These are phyloP conservation scores for Neofelis nebulosa DNA, from an alignment of 2,113 vertebrate genomes.

Conservation along the genomic window DNA sequence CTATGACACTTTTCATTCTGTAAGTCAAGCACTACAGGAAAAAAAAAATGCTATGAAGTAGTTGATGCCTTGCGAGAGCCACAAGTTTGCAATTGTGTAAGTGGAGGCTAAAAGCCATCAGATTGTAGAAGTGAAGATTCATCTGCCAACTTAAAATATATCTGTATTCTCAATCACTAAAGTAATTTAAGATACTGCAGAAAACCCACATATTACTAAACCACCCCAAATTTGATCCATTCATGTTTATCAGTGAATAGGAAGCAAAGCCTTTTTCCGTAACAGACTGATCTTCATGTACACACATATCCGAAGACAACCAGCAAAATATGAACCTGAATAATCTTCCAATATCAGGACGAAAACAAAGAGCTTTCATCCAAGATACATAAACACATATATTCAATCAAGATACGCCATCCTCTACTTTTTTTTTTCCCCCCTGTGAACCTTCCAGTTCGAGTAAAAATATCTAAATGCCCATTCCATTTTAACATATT, in stretches of 20 bases:
- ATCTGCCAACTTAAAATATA: neutral
- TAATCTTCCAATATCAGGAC: slow-evolving; percentile 23
- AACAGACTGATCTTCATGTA: neutral
- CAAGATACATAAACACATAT: neutral
- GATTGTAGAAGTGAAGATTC: neutral
- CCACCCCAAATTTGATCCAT: neutral
- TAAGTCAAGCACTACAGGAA: neutral
- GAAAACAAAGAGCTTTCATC: neutral
- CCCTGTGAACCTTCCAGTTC: neutral
- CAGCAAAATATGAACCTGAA: neutral
- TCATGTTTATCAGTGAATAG: neutral
- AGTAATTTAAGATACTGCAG: neutral
- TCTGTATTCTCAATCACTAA: neutral
- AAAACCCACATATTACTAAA: neutral
- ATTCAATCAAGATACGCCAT: neutral
- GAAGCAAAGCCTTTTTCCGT: neutral
- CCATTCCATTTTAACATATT: slow-evolving; percentile 46
- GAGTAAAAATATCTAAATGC: slow-evolving; percentile 33
- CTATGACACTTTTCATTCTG: neutral
- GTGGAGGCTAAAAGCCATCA: neutral
- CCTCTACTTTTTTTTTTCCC: neutral
- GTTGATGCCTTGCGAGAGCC: neutral
- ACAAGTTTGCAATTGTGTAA: neutral
- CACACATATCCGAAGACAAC: neutral
- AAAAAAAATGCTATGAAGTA: neutral